Percentiles rank a stretch among this genome's conserved stretches.
phyloP scores from a whole-genome alignment of 2,113 vertebrate species.

The Alectura lathami region DNA sequence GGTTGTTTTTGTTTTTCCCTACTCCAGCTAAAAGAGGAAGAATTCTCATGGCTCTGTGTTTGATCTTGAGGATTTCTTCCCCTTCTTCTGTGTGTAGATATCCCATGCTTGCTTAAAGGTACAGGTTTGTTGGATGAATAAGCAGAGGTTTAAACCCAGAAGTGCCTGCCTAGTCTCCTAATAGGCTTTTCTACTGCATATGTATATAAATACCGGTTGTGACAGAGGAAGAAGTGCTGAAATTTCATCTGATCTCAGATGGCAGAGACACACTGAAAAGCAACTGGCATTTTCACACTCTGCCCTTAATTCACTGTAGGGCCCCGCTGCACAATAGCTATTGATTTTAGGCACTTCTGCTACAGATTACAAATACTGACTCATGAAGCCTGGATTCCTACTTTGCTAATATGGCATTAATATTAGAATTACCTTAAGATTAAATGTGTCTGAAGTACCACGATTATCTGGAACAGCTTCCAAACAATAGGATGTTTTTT shows the following conservation, averaged over 20 bases:
- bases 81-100: background rate
- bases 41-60: background rate
- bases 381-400: background rate
- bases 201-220: background rate
- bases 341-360: background rate
- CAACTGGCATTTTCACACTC: background rate
- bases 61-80: slow-evolving; percentile 2
- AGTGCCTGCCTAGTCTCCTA: background rate
- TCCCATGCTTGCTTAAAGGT: background rate
- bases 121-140: background rate
- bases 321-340: background rate
- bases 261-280: background rate
- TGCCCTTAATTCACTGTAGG: background rate
- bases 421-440: slow-evolving; percentile 1
- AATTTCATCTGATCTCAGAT: background rate
- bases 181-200: background rate
- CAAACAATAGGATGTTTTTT: background rate
- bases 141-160: background rate
- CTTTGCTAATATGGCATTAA: background rate
- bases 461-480: background rate
- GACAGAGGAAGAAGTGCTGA: background rate
- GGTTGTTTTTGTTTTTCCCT: background rate
- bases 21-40: slow-evolving; percentile 7
- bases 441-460: background rate
- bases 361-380: background rate